Base-by-base conservation (phyloP, 2,113 vertebrate species). In the Hippocampus mohnikei region DNA sequence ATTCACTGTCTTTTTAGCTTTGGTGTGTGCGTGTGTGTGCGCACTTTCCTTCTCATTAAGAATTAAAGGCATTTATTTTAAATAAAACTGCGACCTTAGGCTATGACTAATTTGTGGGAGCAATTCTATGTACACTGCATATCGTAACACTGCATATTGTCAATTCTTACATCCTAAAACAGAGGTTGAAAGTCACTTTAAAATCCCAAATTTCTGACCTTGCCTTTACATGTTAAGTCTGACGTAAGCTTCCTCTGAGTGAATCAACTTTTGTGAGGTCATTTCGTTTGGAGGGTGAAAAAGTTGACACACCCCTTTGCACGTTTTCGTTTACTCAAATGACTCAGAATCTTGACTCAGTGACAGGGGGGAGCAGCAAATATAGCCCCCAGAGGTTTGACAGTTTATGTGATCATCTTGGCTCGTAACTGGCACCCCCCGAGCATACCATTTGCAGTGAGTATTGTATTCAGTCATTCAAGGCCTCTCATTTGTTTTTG, bases 141-240 rank as follows among this genome's bases (percentile, higher is more conserved):
- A 55, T 11, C 2, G 21, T 23, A n/a, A 55, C 5, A 50, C 46
- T 44, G 42, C 13, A 44, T 44, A 42, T 42, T 42, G 42, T 11
- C 1, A 13, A 12, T 27, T 25, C 27, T 25, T 58, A 25, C 5
- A 58, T 55, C 23, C 55, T 5, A 58, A 58, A 37, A 40, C 0
- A 61, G 8, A 20, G 18, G 6, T 9, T 37, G 29, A 61, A 61
- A 61, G 8, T 20, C 16, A 37, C 18, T 18, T 20, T 9, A 40
- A 40, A 61, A 61, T 9, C 6, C 8, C 29, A 60, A 18, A 50
- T 50, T 21, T 53, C 12, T 61, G 52, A 67, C 59, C 27, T 60
- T 11, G 12, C 58, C 25, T 29, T 65, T 61, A 73, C 67, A 74
- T 80, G 61, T 76, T 76, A 59, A 77, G 33, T 69, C 60, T 62